These are phyloP conservation scores for Drosophila rubida DNA, from an alignment of 2,888 invertebrate genomes.

Conservation along the genomic window DNA sequence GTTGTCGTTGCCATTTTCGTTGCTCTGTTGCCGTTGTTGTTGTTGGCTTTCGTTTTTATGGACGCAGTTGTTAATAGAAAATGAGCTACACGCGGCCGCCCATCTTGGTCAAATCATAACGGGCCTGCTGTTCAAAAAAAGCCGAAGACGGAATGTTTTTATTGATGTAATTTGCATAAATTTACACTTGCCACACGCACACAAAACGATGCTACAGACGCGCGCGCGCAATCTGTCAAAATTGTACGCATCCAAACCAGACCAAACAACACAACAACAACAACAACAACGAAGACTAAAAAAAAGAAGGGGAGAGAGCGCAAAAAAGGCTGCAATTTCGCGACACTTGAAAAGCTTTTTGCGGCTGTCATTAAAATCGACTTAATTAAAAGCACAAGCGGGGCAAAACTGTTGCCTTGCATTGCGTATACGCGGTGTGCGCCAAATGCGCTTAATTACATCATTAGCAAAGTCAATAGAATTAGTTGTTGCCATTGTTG, in stretches of 20 bases:
- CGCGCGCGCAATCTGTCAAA: conserved; percentile 53
- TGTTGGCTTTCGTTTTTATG: conserved; percentile 74
- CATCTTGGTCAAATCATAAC: conserved; percentile 76
- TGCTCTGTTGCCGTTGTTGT: conserved; percentile 17
- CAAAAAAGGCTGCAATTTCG: conserved; percentile 25
- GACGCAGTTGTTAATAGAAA: conserved; percentile 81
- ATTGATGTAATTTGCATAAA: conserved; percentile 82
- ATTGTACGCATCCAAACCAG: conserved; percentile 31
- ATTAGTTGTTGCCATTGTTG: conserved; percentile 62
- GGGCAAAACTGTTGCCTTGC: conserved; percentile 22
- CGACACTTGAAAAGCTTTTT: conserved; percentile 41
- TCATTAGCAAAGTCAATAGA: conserved; percentile 84
- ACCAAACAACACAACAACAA: background rate
- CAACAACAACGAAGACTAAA: conserved; percentile 16
- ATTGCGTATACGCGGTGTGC: conserved; percentile 54
- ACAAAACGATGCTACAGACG: conserved; percentile 4
- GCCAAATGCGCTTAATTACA: conserved; percentile 80
- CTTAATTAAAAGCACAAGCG: conserved; percentile 72
- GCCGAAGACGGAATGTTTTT: conserved; percentile 78
- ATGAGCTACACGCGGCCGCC: conserved; percentile 73
- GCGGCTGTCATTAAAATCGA: conserved; percentile 64
- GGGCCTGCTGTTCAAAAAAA: conserved; percentile 51
- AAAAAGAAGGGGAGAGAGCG: background rate
- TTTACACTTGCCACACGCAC: conserved; percentile 72
- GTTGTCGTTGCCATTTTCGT: conserved; percentile 9